Evolutionary conservation across 2,888 invertebrate genomes (phyloP).

Genomic region (Apodemia duryi): DNA sequence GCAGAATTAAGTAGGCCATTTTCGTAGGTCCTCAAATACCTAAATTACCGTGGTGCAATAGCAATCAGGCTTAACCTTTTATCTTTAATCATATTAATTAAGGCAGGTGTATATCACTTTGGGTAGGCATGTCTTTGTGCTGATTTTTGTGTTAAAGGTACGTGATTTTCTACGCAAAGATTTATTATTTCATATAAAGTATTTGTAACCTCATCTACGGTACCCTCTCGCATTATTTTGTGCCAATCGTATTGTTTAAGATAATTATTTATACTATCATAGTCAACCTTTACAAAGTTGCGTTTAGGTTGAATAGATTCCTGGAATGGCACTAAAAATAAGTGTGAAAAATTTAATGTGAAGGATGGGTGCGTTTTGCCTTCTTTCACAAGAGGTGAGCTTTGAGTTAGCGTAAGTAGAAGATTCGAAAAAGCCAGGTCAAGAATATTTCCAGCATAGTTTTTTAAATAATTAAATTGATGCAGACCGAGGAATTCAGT

Average conservation of each 20-base stretch:
- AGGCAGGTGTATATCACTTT: not conserved
- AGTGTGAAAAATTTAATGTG: not conserved
- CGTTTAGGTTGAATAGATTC: not conserved
- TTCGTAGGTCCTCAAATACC: too few relatives aligned
- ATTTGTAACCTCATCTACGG: not conserved
- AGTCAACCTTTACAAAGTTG: constrained; percentile 5
- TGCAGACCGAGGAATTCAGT: not conserved
- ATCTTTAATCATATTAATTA: constrained; percentile 14
- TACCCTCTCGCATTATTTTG: not conserved
- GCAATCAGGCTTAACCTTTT: too few relatives aligned
- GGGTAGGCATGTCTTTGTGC: not conserved
- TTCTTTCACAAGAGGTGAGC: not conserved
- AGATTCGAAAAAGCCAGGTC: constrained; percentile 4
- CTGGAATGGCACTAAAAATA: too few relatives aligned
- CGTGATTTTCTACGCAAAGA: not conserved
- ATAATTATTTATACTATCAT: not conserved
- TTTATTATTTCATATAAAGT: constrained; percentile 7
- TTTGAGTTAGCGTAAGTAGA: not conserved
- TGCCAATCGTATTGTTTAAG: constrained; percentile 1
- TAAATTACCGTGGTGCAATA: too few relatives aligned
- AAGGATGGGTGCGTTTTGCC: constrained; percentile 1
- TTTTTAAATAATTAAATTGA: constrained; percentile 9
- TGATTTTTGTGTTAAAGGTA: not conserved
- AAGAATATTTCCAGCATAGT: constrained; percentile 5
- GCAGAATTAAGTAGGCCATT: too few relatives aligned